These are phyloP conservation scores for Diloba caeruleocephala DNA, from an alignment of 2,888 invertebrate genomes.

Conservation along the genomic window DNA sequence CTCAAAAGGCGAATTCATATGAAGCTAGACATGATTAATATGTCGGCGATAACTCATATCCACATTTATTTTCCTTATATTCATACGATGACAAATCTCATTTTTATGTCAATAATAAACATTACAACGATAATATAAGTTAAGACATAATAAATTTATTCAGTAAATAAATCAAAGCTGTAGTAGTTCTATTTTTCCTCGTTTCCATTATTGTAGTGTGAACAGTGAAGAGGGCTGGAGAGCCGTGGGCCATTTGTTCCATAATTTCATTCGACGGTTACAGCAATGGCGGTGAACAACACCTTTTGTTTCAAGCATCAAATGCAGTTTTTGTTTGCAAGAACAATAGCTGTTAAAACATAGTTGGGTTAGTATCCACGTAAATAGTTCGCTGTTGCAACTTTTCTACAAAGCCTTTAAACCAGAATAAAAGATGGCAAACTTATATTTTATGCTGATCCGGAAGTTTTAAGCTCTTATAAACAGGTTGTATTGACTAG, in stretches of 20 bases:
- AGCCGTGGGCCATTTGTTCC: constrained; percentile 45
- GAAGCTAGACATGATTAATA: too few relatives aligned
- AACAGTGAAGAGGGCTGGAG: constrained; percentile 25
- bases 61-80: too few relatives aligned
- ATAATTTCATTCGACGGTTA: constrained; percentile 47
- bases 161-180: constrained; percentile 34
- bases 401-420: constrained; percentile 23
- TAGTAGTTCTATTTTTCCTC: constrained; percentile 38
- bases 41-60: too few relatives aligned
- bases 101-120: too few relatives aligned
- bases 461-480: constrained; percentile 12
- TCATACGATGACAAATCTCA: too few relatives aligned
- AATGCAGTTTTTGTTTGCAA: constrained; percentile 49
- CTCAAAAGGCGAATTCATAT: too few relatives aligned
- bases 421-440: constrained; percentile 16
- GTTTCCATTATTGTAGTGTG: constrained; percentile 29
- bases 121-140: constrained; percentile 10
- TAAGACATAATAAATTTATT: constrained; percentile 17
- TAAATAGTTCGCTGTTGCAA: constrained; percentile 26
- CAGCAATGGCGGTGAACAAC: constrained; percentile 29
- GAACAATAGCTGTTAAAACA: constrained; percentile 47
- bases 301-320: constrained; percentile 50
- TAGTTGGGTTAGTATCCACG: constrained; percentile 32
- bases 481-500: constrained; percentile 6
- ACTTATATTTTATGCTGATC: constrained; percentile 23